Evolutionary conservation across 2,888 invertebrate genomes (phyloP).

Genomic region (Limnephilus lunatus): DNA sequence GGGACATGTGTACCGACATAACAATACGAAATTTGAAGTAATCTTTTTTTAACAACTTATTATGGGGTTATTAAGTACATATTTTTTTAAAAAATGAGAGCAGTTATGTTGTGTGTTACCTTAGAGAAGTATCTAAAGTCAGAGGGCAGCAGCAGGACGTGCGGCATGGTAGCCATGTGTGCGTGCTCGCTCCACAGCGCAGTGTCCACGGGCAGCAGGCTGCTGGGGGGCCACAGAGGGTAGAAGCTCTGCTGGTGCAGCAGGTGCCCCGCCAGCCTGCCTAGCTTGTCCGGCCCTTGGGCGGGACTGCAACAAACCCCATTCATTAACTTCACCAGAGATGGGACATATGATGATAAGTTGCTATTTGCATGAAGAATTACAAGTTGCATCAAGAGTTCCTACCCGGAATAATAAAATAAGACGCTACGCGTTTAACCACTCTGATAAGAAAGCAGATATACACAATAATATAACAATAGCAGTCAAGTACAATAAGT

Average conservation of each 20-base stretch:
- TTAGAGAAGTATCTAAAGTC: slow-evolving; percentile 90
- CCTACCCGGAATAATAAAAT: too few relatives aligned
- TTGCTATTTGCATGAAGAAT: too few relatives aligned
- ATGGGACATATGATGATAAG: too few relatives aligned
- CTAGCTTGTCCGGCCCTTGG: slow-evolving; percentile 80
- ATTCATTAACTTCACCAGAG: neutral
- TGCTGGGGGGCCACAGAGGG: slow-evolving; percentile 87
- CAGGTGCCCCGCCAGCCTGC: slow-evolving; percentile 85
- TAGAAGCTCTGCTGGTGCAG: slow-evolving; percentile 88
- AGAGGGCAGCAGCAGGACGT: slow-evolving; percentile 90
- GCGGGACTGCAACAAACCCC: slow-evolving; percentile 68
- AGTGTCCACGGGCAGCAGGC: slow-evolving; percentile 83
- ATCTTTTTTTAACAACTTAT: too few relatives aligned
- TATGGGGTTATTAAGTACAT: too few relatives aligned
- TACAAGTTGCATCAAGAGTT: too few relatives aligned
- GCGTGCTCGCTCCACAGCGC: slow-evolving; percentile 84
- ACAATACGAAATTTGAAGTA: too few relatives aligned
- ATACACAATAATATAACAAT: too few relatives aligned
- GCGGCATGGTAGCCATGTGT: slow-evolving; percentile 85
- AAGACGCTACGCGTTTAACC: too few relatives aligned
- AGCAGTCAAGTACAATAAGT: too few relatives aligned
- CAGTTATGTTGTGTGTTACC: slow-evolving; percentile 72
- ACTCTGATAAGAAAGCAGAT: too few relatives aligned
- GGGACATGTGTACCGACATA: too few relatives aligned
- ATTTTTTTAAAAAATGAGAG: neutral